Conservation (phyloP, 2,888 invertebrate species). For the Siphonodentalium dalli region DNA sequence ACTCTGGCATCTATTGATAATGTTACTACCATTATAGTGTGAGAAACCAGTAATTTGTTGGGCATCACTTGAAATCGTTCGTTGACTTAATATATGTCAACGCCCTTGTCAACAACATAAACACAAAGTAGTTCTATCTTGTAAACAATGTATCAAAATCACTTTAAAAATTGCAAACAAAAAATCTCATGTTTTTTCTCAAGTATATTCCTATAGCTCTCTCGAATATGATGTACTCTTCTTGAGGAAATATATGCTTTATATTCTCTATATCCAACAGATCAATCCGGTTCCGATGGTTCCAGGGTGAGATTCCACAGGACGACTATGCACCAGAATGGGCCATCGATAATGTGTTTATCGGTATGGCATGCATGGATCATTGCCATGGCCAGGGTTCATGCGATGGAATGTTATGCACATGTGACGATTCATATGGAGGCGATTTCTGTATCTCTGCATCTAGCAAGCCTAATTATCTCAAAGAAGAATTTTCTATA, state of each 20-base stretch:
- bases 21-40: too few species aligned
- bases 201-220: too few species aligned
- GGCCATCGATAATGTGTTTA: conserved; percentile 65
- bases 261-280: conserved; percentile 35
- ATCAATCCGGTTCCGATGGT: conserved; percentile 64
- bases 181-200: neutral
- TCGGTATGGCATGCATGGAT: conserved; percentile 64
- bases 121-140: too few species aligned
- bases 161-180: neutral
- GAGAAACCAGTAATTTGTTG: too few species aligned
- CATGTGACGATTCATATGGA: conserved; percentile 58
- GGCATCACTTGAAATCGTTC: too few species aligned
- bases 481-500: conserved; percentile 60
- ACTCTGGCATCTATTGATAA: too few species aligned
- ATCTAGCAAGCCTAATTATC: conserved; percentile 42
- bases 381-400: conserved; percentile 65
- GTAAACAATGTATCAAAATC: neutral
- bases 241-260: neutral
- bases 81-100: too few species aligned
- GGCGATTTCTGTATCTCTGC: conserved; percentile 48
- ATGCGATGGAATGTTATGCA: conserved; percentile 56
- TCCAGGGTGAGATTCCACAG: conserved; percentile 59
- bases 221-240: too few species aligned
- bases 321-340: conserved; percentile 60
- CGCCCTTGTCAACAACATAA: neutral